A percentile compares a stretch with the other conserved stretches of the same genome.
These are phyloP conservation scores for Hyposmocoma kahamanoa DNA, from an alignment of 1,140 invertebrate species.

Conservation along the genomic window DNA sequence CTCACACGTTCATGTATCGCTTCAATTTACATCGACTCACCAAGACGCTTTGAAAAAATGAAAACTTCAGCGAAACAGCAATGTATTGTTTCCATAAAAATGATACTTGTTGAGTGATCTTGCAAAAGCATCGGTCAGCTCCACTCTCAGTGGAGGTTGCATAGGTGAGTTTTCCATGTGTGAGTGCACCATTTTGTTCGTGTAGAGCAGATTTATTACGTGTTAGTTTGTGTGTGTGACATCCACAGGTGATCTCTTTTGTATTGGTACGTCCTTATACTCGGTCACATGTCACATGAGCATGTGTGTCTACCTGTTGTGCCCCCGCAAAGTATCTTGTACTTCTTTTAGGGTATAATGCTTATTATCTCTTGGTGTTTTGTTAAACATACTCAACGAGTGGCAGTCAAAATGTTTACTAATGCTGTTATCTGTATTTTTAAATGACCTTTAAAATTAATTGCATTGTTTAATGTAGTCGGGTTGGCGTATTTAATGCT, in stretches of 20 bases:
- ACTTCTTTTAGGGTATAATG: conserved; percentile 60
- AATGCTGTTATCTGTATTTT: no score
- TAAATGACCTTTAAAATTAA: no score
- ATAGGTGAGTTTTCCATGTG: conserved; percentile 43
- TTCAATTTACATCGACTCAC: no score
- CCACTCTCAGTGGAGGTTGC: conserved; percentile 56
- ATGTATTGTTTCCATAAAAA: no score
- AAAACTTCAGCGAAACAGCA: no score
- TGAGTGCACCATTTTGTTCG: conserved; percentile 64
- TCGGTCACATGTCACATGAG: conserved; percentile 56
- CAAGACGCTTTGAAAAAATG: no score
- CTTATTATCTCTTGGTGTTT: conserved; percentile 47
- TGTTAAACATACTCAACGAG: conserved; percentile 21
- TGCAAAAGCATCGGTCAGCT: no score
- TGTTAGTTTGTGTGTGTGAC: conserved; percentile 33
- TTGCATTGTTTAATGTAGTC: no score
- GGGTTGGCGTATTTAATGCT: no score
- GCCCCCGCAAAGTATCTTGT: conserved; percentile 62
- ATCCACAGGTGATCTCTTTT: conserved; percentile 57
- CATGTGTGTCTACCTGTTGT: conserved; percentile 62
- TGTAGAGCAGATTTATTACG: conserved; percentile 59
- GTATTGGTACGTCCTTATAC: conserved; percentile 32
- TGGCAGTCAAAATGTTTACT: conserved; percentile 12
- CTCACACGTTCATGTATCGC: no score
- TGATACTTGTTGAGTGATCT: no score